Evolutionary conservation across 2,888 invertebrate genomes (phyloP), one percentile per base, ranked within the genome.

Genomic region (Melanchra persicariae): DNA sequence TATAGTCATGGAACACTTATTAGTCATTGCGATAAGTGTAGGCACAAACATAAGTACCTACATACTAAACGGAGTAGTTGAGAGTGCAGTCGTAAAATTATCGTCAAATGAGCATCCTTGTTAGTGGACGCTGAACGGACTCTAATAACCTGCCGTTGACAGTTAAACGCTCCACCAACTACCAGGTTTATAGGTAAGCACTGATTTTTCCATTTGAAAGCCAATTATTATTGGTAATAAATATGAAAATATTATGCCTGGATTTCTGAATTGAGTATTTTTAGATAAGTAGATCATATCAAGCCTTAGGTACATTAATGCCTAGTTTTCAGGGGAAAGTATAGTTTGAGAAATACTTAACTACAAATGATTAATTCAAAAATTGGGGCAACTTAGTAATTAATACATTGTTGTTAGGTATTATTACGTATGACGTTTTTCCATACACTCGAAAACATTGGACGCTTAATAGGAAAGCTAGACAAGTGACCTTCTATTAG

Each of bases 81-180:
- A 24, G 24, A 51, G 6, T 51, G 12, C 24, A 51, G 22, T 51
- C 51, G 51, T 51, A 40, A 69, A 57, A 57, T 24, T 10, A 30
- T 69, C 8, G 7, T 57, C 30, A 68, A 40, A 57, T 40, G n/a
- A 30, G 47, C 26, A 62, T 55, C n/a, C 47, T 71, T 43, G 54
- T 72, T 63, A 71, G 52, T 7, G 22, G 26, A 45, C 9, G 45
- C 52, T 62, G 45, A 1, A 37, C 1, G 37, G n/a, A 12, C n/a
- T 47, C 12, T 54, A 40, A 62, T 62, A 30, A 47, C 40, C 30
- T 47, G 40, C 1, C 4, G 47, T 1, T 30, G 72, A 59, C n/a
- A 37, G 47, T 30, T 54, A 34, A 34, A 24, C n/a, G n/a, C 15
- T 45, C 60, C 15, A 70, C 43, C 17, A 60, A 70, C 9, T 22